Conservation (phyloP, 2,888 invertebrate species). For the Zonitis immaculata region DNA sequence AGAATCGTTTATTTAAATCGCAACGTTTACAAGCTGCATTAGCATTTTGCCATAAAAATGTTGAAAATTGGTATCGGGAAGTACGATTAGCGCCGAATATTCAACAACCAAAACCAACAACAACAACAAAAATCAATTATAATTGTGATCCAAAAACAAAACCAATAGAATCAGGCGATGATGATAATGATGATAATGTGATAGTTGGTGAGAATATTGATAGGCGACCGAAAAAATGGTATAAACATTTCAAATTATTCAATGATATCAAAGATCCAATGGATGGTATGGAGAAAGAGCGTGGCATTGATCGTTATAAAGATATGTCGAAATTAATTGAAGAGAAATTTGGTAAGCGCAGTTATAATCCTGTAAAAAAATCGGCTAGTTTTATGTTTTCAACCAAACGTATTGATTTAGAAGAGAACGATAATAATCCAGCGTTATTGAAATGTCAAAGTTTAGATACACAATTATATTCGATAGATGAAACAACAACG, state of each 20-base stretch:
- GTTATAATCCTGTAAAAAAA: slow-evolving; percentile 44
- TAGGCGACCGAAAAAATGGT: slow-evolving; percentile 60
- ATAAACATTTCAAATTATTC: slow-evolving; percentile 55
- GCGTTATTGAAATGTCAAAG: slow-evolving; percentile 42
- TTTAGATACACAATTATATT: slow-evolving; percentile 39
- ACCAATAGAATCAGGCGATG: slow-evolving; percentile 2
- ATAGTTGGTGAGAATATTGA: slow-evolving; percentile 40
- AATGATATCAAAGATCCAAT: slow-evolving; percentile 55
- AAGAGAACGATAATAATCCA: slow-evolving; percentile 34
- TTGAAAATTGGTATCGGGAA: slow-evolving; percentile 61
- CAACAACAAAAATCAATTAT: background rate
- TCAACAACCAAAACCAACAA: slow-evolving; percentile 22
- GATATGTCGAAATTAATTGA: slow-evolving; percentile 68
- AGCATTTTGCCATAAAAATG: slow-evolving; percentile 61
- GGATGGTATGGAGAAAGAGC: slow-evolving; percentile 61
- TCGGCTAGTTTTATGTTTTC: slow-evolving; percentile 46
- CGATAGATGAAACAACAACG: slow-evolving; percentile 25
- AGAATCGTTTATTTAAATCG: slow-evolving; percentile 60
- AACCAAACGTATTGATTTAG: slow-evolving; percentile 37
- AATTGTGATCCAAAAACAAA: slow-evolving; percentile 8
- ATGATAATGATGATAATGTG: slow-evolving; percentile 31
- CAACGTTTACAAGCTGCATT: slow-evolving; percentile 61
- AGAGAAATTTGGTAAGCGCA: slow-evolving; percentile 57
- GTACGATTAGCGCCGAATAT: slow-evolving; percentile 45
- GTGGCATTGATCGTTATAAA: slow-evolving; percentile 66